phyloP scores from a whole-genome alignment of 2,797 vertebrate genomes.

The Mycteria americana region DNA sequence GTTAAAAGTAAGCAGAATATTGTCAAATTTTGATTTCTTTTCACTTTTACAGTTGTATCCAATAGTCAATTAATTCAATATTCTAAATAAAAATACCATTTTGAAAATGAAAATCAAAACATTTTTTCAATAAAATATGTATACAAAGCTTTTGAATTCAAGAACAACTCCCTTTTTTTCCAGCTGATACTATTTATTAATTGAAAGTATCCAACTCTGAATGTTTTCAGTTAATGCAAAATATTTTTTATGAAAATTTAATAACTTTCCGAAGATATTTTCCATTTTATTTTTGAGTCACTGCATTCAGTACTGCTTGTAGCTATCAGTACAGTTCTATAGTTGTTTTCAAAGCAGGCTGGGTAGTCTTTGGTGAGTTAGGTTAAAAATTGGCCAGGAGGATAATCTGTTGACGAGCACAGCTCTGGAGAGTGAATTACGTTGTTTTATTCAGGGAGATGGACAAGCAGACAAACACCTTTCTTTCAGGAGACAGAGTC shows the following conservation, averaged over 20 bases:
- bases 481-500: neutral
- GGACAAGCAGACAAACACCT: neutral
- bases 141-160: neutral
- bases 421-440: neutral
- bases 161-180: neutral
- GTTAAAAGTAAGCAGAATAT: neutral
- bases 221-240: neutral
- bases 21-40: neutral
- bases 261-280: neutral
- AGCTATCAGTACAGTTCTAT: neutral
- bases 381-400: neutral
- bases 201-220: neutral
- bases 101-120: neutral
- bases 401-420: neutral
- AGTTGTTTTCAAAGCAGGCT: neutral
- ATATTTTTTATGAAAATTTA: neutral
- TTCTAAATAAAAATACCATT: neutral
- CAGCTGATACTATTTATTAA: neutral
- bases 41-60: neutral
- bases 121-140: neutral
- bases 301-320: neutral
- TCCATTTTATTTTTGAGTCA: neutral
- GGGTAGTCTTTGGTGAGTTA: neutral
- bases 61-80: neutral
- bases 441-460: neutral